Conservation (phyloP, 2,797 vertebrate species). For the Melanotaenia maccullochi region DNA sequence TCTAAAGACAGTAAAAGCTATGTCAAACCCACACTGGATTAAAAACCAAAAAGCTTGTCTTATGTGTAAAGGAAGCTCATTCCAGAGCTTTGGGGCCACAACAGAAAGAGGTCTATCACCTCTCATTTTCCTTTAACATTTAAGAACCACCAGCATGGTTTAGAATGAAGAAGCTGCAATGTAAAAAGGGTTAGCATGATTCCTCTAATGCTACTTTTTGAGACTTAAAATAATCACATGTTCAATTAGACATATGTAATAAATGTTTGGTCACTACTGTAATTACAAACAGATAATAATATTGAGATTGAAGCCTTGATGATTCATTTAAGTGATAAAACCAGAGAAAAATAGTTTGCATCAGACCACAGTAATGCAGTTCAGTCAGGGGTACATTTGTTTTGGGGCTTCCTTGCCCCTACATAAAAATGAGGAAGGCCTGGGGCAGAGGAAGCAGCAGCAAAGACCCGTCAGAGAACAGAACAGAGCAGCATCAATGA, state of each 20-base stretch:
- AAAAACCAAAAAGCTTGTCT: too few species aligned
- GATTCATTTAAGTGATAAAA: background rate
- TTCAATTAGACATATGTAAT: background rate
- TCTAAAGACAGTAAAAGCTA: too few species aligned
- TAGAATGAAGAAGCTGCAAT: background rate
- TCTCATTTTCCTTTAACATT: too few species aligned
- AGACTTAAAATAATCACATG: too few species aligned
- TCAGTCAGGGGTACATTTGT: background rate
- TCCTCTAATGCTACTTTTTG: background rate
- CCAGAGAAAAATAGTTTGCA: background rate
- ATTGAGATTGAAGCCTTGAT: too few species aligned
- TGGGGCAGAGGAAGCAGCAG: background rate
- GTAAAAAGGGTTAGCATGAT: background rate
- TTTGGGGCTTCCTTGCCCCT: background rate
- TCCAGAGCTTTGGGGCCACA: too few species aligned
- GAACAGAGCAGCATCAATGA: too few species aligned
- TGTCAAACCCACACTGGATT: too few species aligned
- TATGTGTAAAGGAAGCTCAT: too few species aligned
- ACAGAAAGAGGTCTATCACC: too few species aligned
- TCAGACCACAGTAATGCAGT: too few species aligned
- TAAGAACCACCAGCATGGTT: background rate
- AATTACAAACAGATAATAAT: background rate
- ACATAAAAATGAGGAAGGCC: background rate
- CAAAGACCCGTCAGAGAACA: background rate
- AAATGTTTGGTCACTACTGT: background rate